Percentiles rank a stretch among this genome's conserved stretches.
phyloP scores from a whole-genome alignment of 2,888 invertebrate species.

The Scaptomyza polygonia region DNA sequence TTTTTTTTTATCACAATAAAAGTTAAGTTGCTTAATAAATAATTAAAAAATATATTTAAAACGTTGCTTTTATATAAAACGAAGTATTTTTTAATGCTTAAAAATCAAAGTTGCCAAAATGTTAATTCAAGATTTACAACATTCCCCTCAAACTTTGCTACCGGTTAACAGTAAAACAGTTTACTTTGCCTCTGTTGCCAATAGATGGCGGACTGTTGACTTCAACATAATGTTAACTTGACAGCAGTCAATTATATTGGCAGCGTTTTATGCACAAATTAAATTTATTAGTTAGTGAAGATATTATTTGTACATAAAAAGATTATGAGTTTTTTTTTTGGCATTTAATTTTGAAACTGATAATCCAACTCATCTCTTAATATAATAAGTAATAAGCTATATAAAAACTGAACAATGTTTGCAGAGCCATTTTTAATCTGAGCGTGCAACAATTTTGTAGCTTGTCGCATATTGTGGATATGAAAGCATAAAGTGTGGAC shows the following conservation, averaged over 20 bases:
- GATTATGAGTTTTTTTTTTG: background rate
- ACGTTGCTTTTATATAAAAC: background rate
- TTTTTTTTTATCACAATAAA: too few relatives aligned
- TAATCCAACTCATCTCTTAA: slow-evolving; percentile 1
- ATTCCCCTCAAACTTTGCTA: slow-evolving; percentile 62
- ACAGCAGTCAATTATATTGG: background rate
- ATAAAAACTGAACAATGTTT: slow-evolving; percentile 13
- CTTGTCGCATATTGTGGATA: slow-evolving; percentile 20
- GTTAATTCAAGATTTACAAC: slow-evolving; percentile 34
- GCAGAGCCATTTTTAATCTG: slow-evolving; percentile 9
- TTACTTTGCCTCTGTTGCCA: slow-evolving; percentile 18
- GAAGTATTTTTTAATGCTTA: background rate
- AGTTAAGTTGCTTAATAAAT: too few relatives aligned
- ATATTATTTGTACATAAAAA: slow-evolving; percentile 1
- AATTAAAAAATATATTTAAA: background rate
- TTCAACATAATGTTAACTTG: slow-evolving; percentile 32
- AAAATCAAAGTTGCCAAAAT: slow-evolving; percentile 6
- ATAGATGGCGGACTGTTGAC: slow-evolving; percentile 25
- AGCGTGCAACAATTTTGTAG: slow-evolving; percentile 16
- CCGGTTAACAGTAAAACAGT: slow-evolving; percentile 69
- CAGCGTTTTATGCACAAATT: background rate
- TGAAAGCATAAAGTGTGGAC: slow-evolving; percentile 11
- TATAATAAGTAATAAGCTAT: slow-evolving; percentile 6
- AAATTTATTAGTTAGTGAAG: background rate
- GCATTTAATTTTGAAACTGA: slow-evolving; percentile 3